A percentile compares a stretch with the other conserved stretches of the same genome.
These are phyloP conservation scores for Apamea sordens DNA, from an alignment of 2,888 invertebrate genomes.

Conservation along the genomic window DNA sequence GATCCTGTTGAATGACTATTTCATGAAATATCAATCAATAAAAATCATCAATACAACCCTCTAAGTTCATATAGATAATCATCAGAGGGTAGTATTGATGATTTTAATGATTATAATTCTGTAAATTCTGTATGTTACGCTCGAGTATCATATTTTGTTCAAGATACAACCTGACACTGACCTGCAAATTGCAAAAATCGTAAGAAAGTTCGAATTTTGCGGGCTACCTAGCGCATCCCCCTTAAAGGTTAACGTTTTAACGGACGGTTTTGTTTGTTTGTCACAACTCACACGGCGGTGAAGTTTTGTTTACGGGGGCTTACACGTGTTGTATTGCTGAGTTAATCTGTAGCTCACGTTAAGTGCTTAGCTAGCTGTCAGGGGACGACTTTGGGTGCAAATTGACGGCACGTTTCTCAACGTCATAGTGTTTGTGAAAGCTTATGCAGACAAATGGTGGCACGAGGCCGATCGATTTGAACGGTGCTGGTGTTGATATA, in stretches of 20 bases:
- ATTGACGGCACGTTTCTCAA: conserved; percentile 55
- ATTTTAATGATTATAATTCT: neutral
- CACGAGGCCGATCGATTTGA: conserved; percentile 32
- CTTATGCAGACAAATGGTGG: conserved; percentile 50
- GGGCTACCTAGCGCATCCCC: neutral
- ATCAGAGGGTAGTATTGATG: neutral
- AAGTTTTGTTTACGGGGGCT: conserved; percentile 52
- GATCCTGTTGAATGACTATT: too few species aligned
- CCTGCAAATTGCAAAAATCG: neutral
- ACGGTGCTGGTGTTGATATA: conserved; percentile 19
- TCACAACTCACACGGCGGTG: conserved; percentile 38
- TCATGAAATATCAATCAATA: too few species aligned
- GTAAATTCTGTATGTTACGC: too few species aligned
- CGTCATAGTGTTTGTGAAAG: conserved; percentile 53
- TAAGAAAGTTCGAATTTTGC: neutral
- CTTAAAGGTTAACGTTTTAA: conserved; percentile 36
- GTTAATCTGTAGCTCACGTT: conserved; percentile 53
- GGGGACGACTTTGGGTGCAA: conserved; percentile 33
- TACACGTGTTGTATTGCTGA: conserved; percentile 52
- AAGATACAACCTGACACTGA: neutral
- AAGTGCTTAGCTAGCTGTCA: conserved; percentile 51
- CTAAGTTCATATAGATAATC: too few species aligned
- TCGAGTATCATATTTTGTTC: too few species aligned
- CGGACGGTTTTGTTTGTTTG: conserved; percentile 48
- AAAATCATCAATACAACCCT: too few species aligned